phyloP scores from a whole-genome alignment of 2,888 invertebrate species.

The Platycnemis pennipes region DNA sequence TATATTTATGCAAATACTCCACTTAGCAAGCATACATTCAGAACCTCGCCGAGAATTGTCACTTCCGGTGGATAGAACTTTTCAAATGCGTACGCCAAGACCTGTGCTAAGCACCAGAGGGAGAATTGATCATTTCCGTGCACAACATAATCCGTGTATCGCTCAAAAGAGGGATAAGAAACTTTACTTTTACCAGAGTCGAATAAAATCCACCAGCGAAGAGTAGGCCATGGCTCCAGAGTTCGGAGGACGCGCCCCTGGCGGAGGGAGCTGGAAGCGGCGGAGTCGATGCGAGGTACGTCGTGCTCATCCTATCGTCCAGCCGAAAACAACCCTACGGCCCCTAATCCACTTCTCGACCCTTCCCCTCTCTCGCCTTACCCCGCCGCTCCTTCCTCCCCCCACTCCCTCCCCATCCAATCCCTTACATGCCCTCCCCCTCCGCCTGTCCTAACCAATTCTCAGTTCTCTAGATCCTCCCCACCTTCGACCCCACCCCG shows the following conservation, averaged over 20 bases:
- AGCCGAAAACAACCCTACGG: conserved; percentile 3
- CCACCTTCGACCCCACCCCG: conserved; percentile 21
- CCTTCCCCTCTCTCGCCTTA: not conserved
- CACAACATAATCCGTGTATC: no score
- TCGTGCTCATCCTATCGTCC: not conserved
- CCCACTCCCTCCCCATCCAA: not conserved
- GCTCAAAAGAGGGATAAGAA: conserved; percentile 6
- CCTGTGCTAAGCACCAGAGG: no score
- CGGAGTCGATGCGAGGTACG: conserved; percentile 20
- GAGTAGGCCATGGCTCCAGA: conserved; percentile 18
- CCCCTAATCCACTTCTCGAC: not conserved
- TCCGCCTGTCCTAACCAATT: not conserved
- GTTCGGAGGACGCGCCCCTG: conserved; percentile 20
- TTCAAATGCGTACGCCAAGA: no score
- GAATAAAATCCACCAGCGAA: conserved; percentile 52
- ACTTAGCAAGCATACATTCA: no score
- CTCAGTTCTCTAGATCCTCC: not conserved
- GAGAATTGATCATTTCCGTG: no score
- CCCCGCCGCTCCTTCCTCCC: not conserved
- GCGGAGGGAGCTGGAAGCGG: conserved; percentile 20
- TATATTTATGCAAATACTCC: no score
- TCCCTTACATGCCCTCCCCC: not conserved
- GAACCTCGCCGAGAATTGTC: no score
- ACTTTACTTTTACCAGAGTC: conserved; percentile 41
- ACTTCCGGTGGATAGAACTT: no score